Evolutionary conservation across 1,140 invertebrate genomes (phyloP).

Genomic region (Chrysomallon squamiferum): DNA sequence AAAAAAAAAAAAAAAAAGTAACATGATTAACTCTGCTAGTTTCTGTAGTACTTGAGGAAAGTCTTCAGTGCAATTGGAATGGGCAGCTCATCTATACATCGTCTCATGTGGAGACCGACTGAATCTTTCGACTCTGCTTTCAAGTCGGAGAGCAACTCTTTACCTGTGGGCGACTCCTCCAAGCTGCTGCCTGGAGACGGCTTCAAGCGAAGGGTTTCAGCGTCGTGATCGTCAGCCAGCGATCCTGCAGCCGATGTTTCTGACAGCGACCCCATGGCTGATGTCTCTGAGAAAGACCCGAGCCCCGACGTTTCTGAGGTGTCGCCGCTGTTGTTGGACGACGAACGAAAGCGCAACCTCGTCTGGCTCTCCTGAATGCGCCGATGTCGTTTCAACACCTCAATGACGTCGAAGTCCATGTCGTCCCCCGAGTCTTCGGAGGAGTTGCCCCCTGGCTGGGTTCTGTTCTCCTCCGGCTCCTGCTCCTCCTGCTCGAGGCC

Average conservation of each 20-base stretch:
- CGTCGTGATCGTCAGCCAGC: conserved; percentile 35
- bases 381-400: conserved; percentile 11
- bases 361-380: conserved; percentile 8
- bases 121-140: conserved; percentile 13
- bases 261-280: conserved; percentile 14
- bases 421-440: conserved; percentile 18
- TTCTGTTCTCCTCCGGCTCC: background rate
- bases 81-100: conserved; percentile 67
- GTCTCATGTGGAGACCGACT: conserved; percentile 63
- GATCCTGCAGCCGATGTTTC: conserved; percentile 56
- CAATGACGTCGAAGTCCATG: conserved; percentile 22
- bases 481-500: conserved; percentile 12
- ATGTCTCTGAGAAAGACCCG: conserved; percentile 30
- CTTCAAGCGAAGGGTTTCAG: conserved; percentile 22
- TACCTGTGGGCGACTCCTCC: conserved; percentile 11
- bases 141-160: background rate
- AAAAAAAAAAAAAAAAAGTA: no score
- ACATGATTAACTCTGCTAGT: no score
- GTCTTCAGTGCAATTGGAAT: conserved; percentile 67
- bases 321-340: conserved; percentile 49
- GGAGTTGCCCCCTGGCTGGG: background rate
- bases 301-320: conserved; percentile 56
- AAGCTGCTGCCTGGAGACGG: conserved; percentile 32
- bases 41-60: conserved; percentile 68
- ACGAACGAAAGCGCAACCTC: conserved; percentile 27